Conservation (phyloP, 1,140 invertebrate genomes). For the Tetragnatha versicolor region DNA sequence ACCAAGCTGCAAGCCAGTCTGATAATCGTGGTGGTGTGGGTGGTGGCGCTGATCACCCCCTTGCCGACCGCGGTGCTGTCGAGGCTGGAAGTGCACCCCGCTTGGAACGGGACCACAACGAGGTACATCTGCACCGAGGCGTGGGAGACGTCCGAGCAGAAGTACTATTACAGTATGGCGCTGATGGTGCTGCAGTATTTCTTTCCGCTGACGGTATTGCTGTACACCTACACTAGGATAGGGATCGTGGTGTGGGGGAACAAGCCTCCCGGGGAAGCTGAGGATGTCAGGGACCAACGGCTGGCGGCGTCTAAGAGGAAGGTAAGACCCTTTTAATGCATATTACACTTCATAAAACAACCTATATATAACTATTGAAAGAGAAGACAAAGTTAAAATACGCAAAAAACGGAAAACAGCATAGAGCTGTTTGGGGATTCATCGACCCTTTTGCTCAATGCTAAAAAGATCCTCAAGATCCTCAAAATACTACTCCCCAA, state of each 20-base stretch:
- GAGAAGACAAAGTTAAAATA: no score
- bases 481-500: no score
- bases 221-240: constrained; percentile 87
- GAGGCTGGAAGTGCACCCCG: constrained; percentile 58
- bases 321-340: constrained; percentile 68
- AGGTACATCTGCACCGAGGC: constrained; percentile 54
- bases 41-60: constrained; percentile 81
- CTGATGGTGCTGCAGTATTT: constrained; percentile 86
- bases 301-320: constrained; percentile 88
- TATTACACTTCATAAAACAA: no score
- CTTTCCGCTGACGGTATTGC: constrained; percentile 80
- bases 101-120: constrained; percentile 18
- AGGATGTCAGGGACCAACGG: constrained; percentile 78
- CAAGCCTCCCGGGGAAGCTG: constrained; percentile 82
- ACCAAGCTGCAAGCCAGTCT: constrained; percentile 75
- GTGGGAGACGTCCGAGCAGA: constrained; percentile 41
- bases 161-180: constrained; percentile 75
- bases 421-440: no score
- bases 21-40: constrained; percentile 79
- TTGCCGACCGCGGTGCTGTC: constrained; percentile 79
- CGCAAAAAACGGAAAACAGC: no score
- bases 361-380: no score
- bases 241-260: constrained; percentile 88
- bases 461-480: no score
- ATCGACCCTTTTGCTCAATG: no score